Percentiles rank a stretch among this genome's conserved stretches.
phyloP scores from a whole-genome alignment of 2,113 vertebrate species.

The Pseudorectes ferrugineus region DNA sequence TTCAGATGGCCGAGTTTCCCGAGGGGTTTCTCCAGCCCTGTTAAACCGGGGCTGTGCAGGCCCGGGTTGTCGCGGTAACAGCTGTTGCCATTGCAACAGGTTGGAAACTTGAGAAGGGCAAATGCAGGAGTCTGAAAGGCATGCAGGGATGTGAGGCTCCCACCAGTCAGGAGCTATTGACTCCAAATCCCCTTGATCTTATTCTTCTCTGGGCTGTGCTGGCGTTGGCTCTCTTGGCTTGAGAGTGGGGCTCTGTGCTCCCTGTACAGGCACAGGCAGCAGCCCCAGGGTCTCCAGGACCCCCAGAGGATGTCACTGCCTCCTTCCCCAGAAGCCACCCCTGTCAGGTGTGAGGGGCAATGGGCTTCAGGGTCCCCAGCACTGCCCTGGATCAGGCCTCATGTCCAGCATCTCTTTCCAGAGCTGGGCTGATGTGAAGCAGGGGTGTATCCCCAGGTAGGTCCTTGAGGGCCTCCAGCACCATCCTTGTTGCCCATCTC shows the following conservation, averaged over 20 bases:
- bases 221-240: not conserved
- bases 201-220: not conserved
- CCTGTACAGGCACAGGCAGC: not conserved
- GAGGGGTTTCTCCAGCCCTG: not conserved
- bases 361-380: not conserved
- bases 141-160: not conserved
- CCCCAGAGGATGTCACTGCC: not conserved
- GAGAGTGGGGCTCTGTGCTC: fast-evolving
- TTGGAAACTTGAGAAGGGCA: constrained; percentile 48
- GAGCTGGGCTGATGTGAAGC: not conserved
- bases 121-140: constrained; percentile 6
- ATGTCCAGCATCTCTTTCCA: not conserved
- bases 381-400: not conserved
- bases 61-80: not conserved
- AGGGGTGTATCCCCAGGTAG: fast-evolving
- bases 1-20: not conserved
- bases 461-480: not conserved
- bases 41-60: not conserved
- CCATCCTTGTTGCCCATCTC: not conserved
- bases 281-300: not conserved
- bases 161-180: constrained; percentile 2
- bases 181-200: constrained; percentile 49
- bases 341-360: fast-evolving
- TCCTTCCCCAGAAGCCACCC: not conserved
- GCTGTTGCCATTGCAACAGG: constrained; percentile 41